Evolutionary conservation across 1,140 invertebrate species (phyloP).

Genomic region (Plutomurus gul): DNA sequence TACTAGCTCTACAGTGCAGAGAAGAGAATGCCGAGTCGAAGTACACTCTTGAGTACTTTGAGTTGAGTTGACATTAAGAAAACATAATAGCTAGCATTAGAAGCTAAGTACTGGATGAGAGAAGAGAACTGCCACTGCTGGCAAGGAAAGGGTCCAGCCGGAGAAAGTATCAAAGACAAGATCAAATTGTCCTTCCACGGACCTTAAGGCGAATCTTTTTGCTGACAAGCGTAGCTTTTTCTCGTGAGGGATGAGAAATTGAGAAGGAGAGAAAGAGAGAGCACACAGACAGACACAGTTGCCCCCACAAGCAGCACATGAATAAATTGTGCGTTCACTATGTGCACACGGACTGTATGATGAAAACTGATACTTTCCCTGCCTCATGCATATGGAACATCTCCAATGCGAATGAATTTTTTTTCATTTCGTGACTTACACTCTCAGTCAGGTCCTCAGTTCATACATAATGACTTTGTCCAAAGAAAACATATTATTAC

Average conservation of each 20-base stretch:
- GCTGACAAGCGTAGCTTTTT: slow-evolving; percentile 6
- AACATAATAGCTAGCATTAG: too few relatives aligned
- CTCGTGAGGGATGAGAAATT: slow-evolving; percentile 14
- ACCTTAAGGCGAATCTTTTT: slow-evolving; percentile 3
- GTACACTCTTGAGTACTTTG: too few relatives aligned
- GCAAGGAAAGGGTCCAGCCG: background rate
- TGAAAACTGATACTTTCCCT: background rate
- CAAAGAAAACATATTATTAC: slow-evolving; percentile 6
- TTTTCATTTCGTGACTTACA: slow-evolving; percentile 3
- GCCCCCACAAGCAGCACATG: background rate
- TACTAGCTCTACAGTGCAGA: too few relatives aligned
- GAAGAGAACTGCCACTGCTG: background rate
- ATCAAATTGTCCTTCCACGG: background rate
- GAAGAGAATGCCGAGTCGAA: too few relatives aligned
- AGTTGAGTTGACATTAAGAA: too few relatives aligned
- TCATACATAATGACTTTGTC: slow-evolving; percentile 9
- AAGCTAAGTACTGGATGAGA: background rate
- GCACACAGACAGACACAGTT: too few relatives aligned
- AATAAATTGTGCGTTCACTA: too few relatives aligned
- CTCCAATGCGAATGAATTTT: background rate
- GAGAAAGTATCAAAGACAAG: background rate
- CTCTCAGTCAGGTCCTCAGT: too few relatives aligned
- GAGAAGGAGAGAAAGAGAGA: background rate
- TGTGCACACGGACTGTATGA: too few relatives aligned
- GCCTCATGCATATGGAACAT: slow-evolving; percentile 22